Evolutionary conservation across 2,797 vertebrate genomes (phyloP), one percentile per base, ranked within the genome.

Genomic region (Pipistrellus nathusii): DNA sequence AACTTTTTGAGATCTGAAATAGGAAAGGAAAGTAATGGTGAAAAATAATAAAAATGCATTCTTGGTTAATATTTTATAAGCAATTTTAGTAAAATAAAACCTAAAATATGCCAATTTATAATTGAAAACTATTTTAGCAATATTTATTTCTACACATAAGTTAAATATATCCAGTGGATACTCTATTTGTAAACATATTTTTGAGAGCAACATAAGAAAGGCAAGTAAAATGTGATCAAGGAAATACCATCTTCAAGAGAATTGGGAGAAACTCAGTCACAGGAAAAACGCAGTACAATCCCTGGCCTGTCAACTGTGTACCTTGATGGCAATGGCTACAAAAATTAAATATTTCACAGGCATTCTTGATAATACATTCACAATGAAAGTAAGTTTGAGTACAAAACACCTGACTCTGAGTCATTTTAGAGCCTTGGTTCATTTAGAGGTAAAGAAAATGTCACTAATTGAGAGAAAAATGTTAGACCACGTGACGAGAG

Each of bases 1-100:
- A 95, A 88, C 94, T 91, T 85, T 97, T 72, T n/a, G 97, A 98
- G 89, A 94, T 93, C 99, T 99, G 95, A 71, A 98, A 98, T 21
- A 30, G 25, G 9, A 90, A 32, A 76, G 46, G 94, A 88, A 96
- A 53, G 0, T 13, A 81, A 38, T 0, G 27, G 1, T 93, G 81
- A 81, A 15, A 94, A 75, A 51, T 30, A 73, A 88, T 20, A 92
- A 27, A 87, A 92, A 55, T 80, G 1, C 13, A 46, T 17, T 55
- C 13, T 20, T 81, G 85, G 41, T 84, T 93, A 93, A 13, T 94
- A 77, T 73, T 85, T 93, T 66, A 32, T 68, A 55, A 83, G 41
- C 2, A 69, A 71, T 68, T 64, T 80, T 59, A 83, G n/a, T 46
- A 64, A 94, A 96, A n/a, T n/a, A 7, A 82, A 44, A 38, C 12